Base-by-base conservation (phyloP, 2,888 invertebrate species). In the Drosophila greeni region DNA sequence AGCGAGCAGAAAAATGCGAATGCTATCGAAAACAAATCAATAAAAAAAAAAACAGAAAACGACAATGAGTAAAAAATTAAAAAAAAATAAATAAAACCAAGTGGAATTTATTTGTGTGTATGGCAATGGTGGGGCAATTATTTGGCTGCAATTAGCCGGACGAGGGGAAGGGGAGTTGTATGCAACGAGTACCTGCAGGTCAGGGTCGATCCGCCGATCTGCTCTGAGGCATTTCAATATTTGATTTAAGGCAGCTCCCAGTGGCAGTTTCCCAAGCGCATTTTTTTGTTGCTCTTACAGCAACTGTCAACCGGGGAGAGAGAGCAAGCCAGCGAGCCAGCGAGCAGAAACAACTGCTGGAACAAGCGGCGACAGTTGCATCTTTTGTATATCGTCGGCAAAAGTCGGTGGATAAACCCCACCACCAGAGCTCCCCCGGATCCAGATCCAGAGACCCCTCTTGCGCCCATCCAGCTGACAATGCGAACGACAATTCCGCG, bases 401-500 rank as follows among this genome's bases (percentile, higher is more conserved):
- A 49, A 60, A 47, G 51, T 62, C 52, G 47, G 29, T 52, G 55
- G 55, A 56, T 56, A 56, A 56, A 37, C 55, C 55, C 52, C 52
- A 36, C 52, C 52, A 36, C 45, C 14, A 45, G 45, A 48, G n/a
- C 24, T 56, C 51, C n/a, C 34, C 12, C 11, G 29, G 20, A 24
- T 34, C 26, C 23, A 16, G 16, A 9, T 9, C 16, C n/a, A n/a
- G n/a, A n/a, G n/a, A n/a, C 33, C n/a, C 16, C 42, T 11, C 20
- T 14, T 14, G 66, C 70, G n/a, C 49, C 66, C 26, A 31, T 34
- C 54, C 56, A 51, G 42, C 67, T 79, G 77, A 81, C 82, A 80
- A 83, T 81, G 83, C 83, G 70, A 80, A 80, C 79, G 84, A 84
- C 81, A 84, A 82, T 84, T 82, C 84, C 80, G 82, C 80, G 82